phyloP scores from a whole-genome alignment of 2,888 invertebrate species.

The Andrena bucephala region DNA sequence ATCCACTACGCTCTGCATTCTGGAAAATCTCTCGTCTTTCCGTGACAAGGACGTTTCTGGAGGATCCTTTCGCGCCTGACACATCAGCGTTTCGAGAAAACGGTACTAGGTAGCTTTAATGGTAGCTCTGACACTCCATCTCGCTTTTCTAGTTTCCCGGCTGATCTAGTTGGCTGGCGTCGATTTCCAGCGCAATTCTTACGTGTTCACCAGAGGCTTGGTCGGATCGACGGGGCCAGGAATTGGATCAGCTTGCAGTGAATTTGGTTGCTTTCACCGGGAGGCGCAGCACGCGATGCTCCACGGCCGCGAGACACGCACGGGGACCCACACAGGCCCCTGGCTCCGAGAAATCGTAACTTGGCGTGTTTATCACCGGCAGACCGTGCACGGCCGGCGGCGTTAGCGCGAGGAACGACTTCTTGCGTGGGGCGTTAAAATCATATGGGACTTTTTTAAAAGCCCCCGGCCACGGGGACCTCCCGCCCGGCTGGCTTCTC shows the following conservation, averaged over 20 bases:
- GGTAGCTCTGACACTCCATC: not conserved
- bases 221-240: not conserved
- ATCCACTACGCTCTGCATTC: slow-evolving; percentile 78
- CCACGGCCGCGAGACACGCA: slow-evolving; percentile 36
- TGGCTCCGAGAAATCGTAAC: slow-evolving; percentile 84
- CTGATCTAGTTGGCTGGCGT: too few relatives aligned
- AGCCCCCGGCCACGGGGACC: slow-evolving; percentile 67
- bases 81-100: not conserved
- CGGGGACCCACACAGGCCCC: slow-evolving; percentile 29
- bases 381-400: slow-evolving; percentile 75
- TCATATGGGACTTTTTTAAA: slow-evolving; percentile 80
- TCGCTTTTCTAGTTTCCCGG: too few relatives aligned
- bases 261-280: slow-evolving; percentile 52
- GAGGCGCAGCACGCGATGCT: slow-evolving; percentile 40
- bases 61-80: not conserved
- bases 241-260: slow-evolving; percentile 42
- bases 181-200: too few relatives aligned
- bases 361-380: slow-evolving; percentile 84
- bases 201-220: too few relatives aligned
- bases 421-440: slow-evolving; percentile 83
- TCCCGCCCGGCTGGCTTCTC: slow-evolving; percentile 58
- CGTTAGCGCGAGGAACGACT: slow-evolving; percentile 81
- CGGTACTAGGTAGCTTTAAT: not conserved
- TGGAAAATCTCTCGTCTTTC: slow-evolving; percentile 74
- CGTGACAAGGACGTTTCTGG: slow-evolving; percentile 10